phyloP scores from a whole-genome alignment of 2,797 vertebrate species.

The Pelochelys cantorii region DNA sequence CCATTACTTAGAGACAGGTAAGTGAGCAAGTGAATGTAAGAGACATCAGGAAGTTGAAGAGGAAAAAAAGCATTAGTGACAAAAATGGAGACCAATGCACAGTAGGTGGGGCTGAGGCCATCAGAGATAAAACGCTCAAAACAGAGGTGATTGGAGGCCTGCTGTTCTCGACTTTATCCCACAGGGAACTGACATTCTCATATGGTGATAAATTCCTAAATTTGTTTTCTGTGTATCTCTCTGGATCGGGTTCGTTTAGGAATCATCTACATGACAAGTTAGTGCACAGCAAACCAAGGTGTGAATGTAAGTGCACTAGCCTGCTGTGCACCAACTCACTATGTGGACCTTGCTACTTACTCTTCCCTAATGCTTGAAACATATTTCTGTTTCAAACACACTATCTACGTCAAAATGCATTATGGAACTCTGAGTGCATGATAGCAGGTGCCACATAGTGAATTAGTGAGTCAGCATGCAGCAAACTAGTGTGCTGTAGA shows the following conservation, averaged over 20 bases:
- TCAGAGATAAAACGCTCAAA: neutral
- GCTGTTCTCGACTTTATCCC: neutral
- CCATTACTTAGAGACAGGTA: constrained; percentile 57
- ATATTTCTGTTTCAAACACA: neutral
- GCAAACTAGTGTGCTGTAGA: too few relatives aligned
- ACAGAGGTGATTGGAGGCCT: constrained; percentile 4
- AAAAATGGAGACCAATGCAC: neutral
- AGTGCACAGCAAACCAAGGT: too few relatives aligned
- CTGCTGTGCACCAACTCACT: too few relatives aligned
- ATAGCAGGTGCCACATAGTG: neutral
- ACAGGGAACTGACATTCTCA: neutral
- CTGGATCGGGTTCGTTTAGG: neutral
- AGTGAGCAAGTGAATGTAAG: constrained; percentile 37
- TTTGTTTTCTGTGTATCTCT: neutral
- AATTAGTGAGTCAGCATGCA: neutral
- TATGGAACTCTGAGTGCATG: neutral
- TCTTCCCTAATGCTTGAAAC: neutral
- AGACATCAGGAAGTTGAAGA: constrained; percentile 31
- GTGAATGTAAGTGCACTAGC: too few relatives aligned
- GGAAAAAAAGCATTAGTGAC: constrained; percentile 30
- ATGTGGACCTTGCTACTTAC: too few relatives aligned
- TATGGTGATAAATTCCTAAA: neutral
- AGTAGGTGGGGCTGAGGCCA: neutral
- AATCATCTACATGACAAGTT: too few relatives aligned
- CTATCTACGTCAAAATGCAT: neutral